phyloP scores from a whole-genome alignment of 2,888 invertebrate genomes.

The Pollenia labialis region DNA sequence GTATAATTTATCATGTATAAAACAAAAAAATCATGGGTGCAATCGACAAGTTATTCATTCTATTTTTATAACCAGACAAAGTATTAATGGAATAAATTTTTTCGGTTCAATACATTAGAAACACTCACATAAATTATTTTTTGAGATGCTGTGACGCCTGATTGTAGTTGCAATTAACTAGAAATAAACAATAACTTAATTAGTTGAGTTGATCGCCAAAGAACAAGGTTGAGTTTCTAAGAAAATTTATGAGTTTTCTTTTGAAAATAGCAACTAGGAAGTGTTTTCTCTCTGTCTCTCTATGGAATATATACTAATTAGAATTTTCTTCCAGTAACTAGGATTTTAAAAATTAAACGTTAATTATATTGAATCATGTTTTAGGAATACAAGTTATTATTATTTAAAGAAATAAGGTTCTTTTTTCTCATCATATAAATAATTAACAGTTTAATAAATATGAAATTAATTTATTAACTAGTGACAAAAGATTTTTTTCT shows the following conservation, averaged over 20 bases:
- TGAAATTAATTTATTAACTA: not conserved
- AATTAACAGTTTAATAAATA: not conserved
- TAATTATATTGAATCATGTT: conserved; percentile 7
- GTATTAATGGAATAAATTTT: conserved; percentile 14
- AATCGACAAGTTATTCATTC: conserved; percentile 19
- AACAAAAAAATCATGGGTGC: conserved; percentile 14
- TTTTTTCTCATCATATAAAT: not conserved
- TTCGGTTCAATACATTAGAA: conserved; percentile 6
- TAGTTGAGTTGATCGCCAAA: conserved; percentile 27
- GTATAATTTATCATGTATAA: not conserved
- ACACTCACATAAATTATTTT: conserved; percentile 4
- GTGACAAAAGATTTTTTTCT: too few species aligned
- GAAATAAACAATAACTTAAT: conserved; percentile 41
- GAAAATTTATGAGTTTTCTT: conserved; percentile 50
- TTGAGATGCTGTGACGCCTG: not conserved
- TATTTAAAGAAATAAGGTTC: not conserved
- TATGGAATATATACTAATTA: conserved; percentile 34
- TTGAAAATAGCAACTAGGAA: conserved; percentile 37
- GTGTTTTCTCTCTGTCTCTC: not conserved
- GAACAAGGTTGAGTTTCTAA: conserved; percentile 24
- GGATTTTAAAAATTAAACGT: not conserved
- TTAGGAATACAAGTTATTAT: conserved; percentile 11
- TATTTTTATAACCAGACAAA: conserved; percentile 38
- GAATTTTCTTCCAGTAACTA: not conserved
- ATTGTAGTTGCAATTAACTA: not conserved